Evolutionary conservation across 2,888 invertebrate species (phyloP), one percentile per base, ranked within the genome.

Genomic region (Malthinus seriepunctatus): DNA sequence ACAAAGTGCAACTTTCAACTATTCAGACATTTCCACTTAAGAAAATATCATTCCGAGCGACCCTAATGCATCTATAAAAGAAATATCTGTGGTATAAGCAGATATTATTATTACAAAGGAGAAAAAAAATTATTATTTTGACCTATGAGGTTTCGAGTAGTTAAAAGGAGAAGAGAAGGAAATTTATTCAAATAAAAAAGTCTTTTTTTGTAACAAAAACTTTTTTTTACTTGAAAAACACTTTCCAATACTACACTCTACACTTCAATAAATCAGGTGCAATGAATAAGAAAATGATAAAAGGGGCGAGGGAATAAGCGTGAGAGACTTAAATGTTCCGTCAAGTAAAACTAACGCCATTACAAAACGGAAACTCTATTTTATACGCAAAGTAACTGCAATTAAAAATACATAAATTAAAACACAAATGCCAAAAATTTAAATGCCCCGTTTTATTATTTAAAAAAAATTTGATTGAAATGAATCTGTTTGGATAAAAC

Each of bases 181-280:
- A 23, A 23, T 23, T 23, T 23, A 23, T 23, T 23, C 23, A 5
- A 23, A 23, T 23, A 23, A 23, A 23, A 23, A 23, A 23, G 23
- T 23, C 23, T 23, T 23, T 23, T n/a, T 23, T 23, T 23, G 23
- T 23, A 23, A 23, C 23, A 23, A 23, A 23, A 23, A 23, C 23
- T 23, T 23, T 23, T 23, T 23, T 23, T 23, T 23, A 42, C 12
- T 46, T 46, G 23, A 31, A 39, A 57, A 57, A 57, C 51, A 42
- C 37, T 52, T 54, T 57, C n/a, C 39, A 46, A 39, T 31, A 42
- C 42, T 34, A 35, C 39, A 49, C 45, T 45, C 31, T 32, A 45
- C 57, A 58, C 48, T 52, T 37, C 12, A 42, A 48, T 58, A 58
- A 49, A 53, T 58, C 57, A 48, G 52, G 48, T 44, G 52, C 35